These are phyloP conservation scores for Crenichthys baileyi DNA, from an alignment of 2,797 vertebrate genomes.

Conservation along the genomic window DNA sequence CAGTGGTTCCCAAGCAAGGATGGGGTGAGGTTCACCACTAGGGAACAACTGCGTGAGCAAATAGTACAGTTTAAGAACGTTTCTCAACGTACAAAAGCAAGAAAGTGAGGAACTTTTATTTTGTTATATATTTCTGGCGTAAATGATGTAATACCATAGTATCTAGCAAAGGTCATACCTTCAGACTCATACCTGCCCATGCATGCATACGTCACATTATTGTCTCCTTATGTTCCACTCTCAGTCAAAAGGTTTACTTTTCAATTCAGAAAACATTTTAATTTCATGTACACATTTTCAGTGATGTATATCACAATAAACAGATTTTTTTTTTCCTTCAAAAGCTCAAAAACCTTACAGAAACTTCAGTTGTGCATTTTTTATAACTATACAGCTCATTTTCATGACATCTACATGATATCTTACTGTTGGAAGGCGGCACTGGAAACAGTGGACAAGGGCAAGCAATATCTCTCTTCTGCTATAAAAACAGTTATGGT, in stretches of 20 bases:
- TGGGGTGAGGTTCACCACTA: too few species aligned
- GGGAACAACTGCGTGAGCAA: too few species aligned
- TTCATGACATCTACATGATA: neutral
- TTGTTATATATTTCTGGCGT: neutral
- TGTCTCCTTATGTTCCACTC: neutral
- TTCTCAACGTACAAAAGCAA: too few species aligned
- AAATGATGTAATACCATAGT: neutral
- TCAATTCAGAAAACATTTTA: slow-evolving; percentile 10
- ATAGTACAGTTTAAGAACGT: too few species aligned
- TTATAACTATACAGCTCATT: slow-evolving; percentile 3
- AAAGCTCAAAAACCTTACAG: neutral
- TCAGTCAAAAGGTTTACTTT: too few species aligned
- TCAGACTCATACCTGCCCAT: neutral
- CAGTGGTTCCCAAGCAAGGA: too few species aligned
- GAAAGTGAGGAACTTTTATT: too few species aligned
- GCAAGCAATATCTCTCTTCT: slow-evolving; percentile 19
- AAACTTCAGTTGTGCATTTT: neutral
- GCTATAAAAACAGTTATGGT: slow-evolving; percentile 19
- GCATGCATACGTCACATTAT: neutral
- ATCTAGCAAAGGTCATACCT: neutral
- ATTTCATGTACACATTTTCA: neutral
- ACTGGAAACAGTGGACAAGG: slow-evolving; percentile 19
- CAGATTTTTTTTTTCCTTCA: neutral
- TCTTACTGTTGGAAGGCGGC: slow-evolving; percentile 13
- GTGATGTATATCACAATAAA: slow-evolving; percentile 2